Percentiles rank a stretch among this genome's conserved stretches.
phyloP scores from a whole-genome alignment of 2,113 vertebrate species.

The Neodontobutis hainanensis region DNA sequence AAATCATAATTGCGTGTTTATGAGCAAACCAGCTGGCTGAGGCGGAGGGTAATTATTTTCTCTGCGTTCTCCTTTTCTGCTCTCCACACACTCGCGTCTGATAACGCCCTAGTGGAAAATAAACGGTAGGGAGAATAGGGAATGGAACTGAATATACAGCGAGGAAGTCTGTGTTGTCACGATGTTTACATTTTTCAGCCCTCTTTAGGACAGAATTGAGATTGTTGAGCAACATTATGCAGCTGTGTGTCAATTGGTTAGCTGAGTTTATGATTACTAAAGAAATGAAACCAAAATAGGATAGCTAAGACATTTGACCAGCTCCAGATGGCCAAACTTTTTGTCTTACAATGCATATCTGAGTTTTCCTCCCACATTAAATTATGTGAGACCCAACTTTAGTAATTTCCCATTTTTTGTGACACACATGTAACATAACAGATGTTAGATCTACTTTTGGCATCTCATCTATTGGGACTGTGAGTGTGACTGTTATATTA shows the following conservation, averaged over 20 bases:
- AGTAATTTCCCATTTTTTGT: not conserved
- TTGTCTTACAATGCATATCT: not conserved
- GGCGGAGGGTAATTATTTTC: constrained; percentile 80
- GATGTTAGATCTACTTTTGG: not conserved
- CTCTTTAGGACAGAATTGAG: not conserved
- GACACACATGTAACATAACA: not conserved
- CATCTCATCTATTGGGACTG: not conserved
- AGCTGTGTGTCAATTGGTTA: not conserved
- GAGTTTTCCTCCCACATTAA: not conserved
- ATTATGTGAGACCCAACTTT: not conserved
- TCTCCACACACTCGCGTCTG: constrained; percentile 65
- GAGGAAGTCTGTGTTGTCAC: constrained; percentile 6
- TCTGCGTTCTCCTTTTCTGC: constrained; percentile 61
- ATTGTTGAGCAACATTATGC: not conserved
- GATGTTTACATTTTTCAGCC: constrained; percentile 18
- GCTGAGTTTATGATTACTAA: not conserved
- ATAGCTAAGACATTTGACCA: not conserved
- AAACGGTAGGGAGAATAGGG: constrained; percentile 43
- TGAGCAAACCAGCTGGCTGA: constrained; percentile 81
- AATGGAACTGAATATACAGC: constrained; percentile 25
- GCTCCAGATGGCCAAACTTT: not conserved
- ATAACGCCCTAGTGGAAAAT: constrained; percentile 66
- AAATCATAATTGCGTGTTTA: constrained; percentile 81
- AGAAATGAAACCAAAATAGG: not conserved
- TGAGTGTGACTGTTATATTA: constrained; percentile 1